Base-by-base conservation (phyloP, 2,888 invertebrate species). In the Beris chalybata region DNA sequence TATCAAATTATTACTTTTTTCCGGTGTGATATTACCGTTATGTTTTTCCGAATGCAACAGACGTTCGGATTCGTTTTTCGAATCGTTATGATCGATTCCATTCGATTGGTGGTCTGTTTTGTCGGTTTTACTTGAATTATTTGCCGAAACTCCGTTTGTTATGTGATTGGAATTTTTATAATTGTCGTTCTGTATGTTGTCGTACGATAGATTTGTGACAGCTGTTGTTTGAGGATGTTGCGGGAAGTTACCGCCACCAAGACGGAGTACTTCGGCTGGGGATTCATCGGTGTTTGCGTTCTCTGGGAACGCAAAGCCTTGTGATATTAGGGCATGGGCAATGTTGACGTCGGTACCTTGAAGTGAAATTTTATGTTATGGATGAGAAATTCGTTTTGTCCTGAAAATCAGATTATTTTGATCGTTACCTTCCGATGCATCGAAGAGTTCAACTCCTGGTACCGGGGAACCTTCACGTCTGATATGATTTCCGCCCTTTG, bases 401-500 rank as follows among this genome's bases (percentile, higher is more conserved):
- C n/a, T 12, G 11, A 3, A 45, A 45, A 45, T n/a, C 11, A 1
- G 11, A 11, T 11, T 45, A 45, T 45, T 11, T 1, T 55, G 5
- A 30, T 47, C 12, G 9, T 75, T 76, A 81, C 87, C 85, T 68
- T 89, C 87, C 65, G 82, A 84, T 65, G 86, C 85, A 77, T 92
- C 90, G 75, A 86, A 89, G 29, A 93, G 79, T 76, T 89, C 89
- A 71, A 95, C 86, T 67, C 89, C 89, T 47, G 93, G 92, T 73
- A 92, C 85, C 12, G 90, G 89, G 44, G 86, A 88, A 69, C 87
- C 87, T 76, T 88, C 88, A 59, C 89, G 85, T 43, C 74, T 72
- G 15, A 74, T 71, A 12, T 71, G 73, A 38, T 72, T 73, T 13
- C 66, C 66, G 6, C 73, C 70, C 67, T 78, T 78, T 71, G 86